Percentiles rank a stretch among this genome's conserved stretches.
Conservation (phyloP, 2,113 vertebrate genomes). For the Arvicanthis niloticus region DNA sequence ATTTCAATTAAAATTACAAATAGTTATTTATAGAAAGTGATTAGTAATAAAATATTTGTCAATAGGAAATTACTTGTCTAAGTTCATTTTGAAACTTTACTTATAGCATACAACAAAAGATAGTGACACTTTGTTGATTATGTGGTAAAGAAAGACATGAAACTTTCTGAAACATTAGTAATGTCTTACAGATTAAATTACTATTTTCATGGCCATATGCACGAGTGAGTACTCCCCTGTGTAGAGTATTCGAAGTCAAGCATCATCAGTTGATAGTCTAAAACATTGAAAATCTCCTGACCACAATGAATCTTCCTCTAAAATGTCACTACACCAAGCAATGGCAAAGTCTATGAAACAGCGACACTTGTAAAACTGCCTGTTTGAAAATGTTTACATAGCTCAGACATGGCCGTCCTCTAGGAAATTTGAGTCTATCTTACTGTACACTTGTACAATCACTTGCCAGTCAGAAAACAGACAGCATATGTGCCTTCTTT, state of each 20-base stretch:
- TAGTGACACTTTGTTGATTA: neutral
- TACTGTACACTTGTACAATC: too few species aligned
- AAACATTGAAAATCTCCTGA: neutral
- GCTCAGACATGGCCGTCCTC: neutral
- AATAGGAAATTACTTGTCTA: neutral
- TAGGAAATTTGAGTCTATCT: neutral
- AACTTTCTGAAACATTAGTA: neutral
- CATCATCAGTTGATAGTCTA: neutral
- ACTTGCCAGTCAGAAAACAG: neutral
- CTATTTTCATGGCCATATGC: neutral
- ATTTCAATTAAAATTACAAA: neutral
- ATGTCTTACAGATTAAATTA: neutral
- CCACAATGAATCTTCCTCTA: neutral
- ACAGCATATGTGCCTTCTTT: neutral
- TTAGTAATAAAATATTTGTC: neutral
- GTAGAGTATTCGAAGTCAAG: neutral
- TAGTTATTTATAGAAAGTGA: neutral
- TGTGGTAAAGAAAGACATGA: neutral
- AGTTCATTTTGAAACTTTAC: neutral
- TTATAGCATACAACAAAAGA: neutral
- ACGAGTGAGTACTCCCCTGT: neutral
- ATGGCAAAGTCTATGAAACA: neutral
- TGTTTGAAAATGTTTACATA: neutral
- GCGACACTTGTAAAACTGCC: neutral
- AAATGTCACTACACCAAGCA: accelerated